These are phyloP conservation scores for Melanogrammus aeglefinus DNA, from an alignment of 2,797 vertebrate species.

Conservation along the genomic window DNA sequence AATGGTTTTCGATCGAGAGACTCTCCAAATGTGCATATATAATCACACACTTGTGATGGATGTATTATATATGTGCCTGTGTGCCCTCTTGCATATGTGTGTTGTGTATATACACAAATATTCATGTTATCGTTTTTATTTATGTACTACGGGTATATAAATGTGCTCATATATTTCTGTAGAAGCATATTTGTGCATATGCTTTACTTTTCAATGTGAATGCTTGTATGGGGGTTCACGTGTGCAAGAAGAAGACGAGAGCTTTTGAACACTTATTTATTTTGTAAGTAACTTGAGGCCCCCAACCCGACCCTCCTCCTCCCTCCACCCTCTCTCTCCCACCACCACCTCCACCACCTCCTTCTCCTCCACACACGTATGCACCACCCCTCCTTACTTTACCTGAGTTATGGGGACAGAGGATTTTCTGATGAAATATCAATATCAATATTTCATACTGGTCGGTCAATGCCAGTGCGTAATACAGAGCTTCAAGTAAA, in stretches of 20 bases:
- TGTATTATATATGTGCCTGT: conserved; percentile 80
- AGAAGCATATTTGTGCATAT: conserved; percentile 56
- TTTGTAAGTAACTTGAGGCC: neutral
- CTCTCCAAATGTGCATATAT: conserved; percentile 76
- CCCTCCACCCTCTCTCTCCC: neutral
- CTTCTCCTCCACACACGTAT: neutral
- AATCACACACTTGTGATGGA: conserved; percentile 69
- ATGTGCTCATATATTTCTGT: conserved; percentile 72
- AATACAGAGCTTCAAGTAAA: neutral
- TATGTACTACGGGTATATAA: conserved; percentile 75
- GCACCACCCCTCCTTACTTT: neutral
- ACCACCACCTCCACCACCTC: neutral
- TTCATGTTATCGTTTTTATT: conserved; percentile 70
- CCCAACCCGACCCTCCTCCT: neutral
- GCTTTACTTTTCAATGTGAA: conserved; percentile 5
- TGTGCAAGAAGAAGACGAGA: conserved; percentile 24
- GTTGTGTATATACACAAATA: conserved; percentile 66
- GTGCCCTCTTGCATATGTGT: conserved; percentile 69
- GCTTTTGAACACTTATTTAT: neutral
- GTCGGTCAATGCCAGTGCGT: neutral
- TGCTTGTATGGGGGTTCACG: conserved; percentile 21
- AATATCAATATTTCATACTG: neutral
- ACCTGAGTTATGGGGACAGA: neutral
- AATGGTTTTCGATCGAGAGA: conserved; percentile 63
- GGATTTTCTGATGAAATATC: neutral